A percentile compares a stretch with the other conserved stretches of the same genome.
These are phyloP conservation scores for Corythucha ciliata DNA, from an alignment of 2,888 invertebrate species.

Conservation along the genomic window DNA sequence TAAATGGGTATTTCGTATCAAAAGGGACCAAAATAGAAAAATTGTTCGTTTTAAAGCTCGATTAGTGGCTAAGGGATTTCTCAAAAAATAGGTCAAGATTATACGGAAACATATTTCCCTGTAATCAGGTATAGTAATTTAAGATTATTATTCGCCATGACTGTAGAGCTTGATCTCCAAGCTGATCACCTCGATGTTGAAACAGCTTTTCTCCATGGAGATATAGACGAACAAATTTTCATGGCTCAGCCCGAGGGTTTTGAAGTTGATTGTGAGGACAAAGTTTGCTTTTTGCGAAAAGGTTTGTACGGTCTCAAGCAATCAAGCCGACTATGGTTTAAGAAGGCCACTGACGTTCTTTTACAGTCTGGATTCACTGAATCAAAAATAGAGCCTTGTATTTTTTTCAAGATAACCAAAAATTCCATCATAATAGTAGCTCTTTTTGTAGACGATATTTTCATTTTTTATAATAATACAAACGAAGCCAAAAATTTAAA, in stretches of 20 bases:
- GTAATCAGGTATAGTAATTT: neutral
- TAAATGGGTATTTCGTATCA: conserved; percentile 31
- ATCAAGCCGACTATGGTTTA: neutral
- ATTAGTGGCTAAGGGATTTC: conserved; percentile 10
- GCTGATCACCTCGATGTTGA: conserved; percentile 6
- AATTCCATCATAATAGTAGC: neutral
- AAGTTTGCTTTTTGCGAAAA: neutral
- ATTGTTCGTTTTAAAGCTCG: neutral
- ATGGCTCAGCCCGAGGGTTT: conserved; percentile 11
- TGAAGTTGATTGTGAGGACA: neutral
- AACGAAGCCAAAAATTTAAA: neutral
- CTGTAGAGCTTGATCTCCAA: conserved; percentile 5
- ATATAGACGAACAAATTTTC: neutral
- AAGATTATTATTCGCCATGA: neutral
- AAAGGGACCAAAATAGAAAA: conserved; percentile 31
- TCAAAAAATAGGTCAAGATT: conserved; percentile 2
- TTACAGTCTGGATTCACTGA: neutral
- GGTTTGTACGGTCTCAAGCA: conserved; percentile 9
- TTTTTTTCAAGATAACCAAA: neutral
- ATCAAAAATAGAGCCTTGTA: neutral
- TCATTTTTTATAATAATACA: neutral
- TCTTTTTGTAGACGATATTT: conserved; percentile 3
- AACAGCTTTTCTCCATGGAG: conserved; percentile 10
- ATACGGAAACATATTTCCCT: conserved; percentile 12
- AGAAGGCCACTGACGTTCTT: neutral